Conservation (phyloP, 2,797 vertebrate genomes). For the Zenarchopterus dispar region DNA sequence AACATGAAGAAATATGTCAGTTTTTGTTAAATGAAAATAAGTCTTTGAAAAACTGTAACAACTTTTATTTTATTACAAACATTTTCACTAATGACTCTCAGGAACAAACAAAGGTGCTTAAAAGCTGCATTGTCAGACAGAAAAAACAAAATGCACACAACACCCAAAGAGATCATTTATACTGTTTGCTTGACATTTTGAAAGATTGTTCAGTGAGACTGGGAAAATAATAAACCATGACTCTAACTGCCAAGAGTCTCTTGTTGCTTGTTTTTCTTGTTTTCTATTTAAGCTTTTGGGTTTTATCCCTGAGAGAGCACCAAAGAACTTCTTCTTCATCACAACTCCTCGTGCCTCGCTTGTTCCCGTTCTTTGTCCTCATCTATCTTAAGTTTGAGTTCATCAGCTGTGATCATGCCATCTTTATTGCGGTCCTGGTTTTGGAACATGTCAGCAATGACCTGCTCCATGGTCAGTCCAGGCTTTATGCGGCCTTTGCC, state of each 20-base stretch:
- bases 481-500: conserved; percentile 93
- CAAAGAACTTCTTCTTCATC: conserved; percentile 53
- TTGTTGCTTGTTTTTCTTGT: conserved; percentile 13
- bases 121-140: conserved; percentile 21
- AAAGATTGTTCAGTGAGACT: conserved; percentile 16
- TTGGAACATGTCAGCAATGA: conserved; percentile 91
- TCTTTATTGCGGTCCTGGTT: conserved; percentile 96
- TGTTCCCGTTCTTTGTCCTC: conserved; percentile 85
- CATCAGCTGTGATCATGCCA: conserved; percentile 85
- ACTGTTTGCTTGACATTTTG: conserved; percentile 37
- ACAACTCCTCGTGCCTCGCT: conserved; percentile 90
- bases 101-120: conserved; percentile 68
- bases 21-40: no score
- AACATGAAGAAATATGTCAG: no score
- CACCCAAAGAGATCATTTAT: conserved; percentile 44
- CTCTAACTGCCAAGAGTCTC: conserved; percentile 36
- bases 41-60: neutral
- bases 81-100: conserved; percentile 60
- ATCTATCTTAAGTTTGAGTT: conserved; percentile 93
- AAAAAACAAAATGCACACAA: conserved; percentile 40
- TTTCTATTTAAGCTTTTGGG: conserved; percentile 38
- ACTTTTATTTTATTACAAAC: conserved; percentile 55
- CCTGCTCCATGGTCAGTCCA: conserved; percentile 82
- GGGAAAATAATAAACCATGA: conserved; percentile 46
- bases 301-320: conserved; percentile 70